Conservation (phyloP, 2,797 vertebrate species). For the Sebastes jordani region DNA sequence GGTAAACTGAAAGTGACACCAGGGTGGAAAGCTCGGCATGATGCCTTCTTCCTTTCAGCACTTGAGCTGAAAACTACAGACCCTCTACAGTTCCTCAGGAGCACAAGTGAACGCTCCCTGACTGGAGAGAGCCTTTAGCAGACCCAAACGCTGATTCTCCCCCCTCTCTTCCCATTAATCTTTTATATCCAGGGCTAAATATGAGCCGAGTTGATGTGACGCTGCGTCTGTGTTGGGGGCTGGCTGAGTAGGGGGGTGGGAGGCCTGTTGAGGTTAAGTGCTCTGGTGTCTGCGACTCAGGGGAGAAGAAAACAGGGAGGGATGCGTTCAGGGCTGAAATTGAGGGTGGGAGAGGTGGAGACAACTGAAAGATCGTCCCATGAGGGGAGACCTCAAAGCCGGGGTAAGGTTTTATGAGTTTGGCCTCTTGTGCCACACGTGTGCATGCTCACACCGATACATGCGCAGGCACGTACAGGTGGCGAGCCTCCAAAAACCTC, state of each 20-base stretch:
- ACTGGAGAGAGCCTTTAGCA: conserved; percentile 58
- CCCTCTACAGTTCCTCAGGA: conserved; percentile 51
- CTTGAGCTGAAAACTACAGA: conserved; percentile 59
- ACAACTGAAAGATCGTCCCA: conserved; percentile 60
- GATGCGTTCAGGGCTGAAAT: conserved; percentile 24
- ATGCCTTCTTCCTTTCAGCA: conserved; percentile 68
- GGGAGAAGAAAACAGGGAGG: conserved; percentile 50
- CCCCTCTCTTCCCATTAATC: conserved; percentile 71
- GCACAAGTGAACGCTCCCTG: conserved; percentile 44
- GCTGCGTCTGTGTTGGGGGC: conserved; percentile 67
- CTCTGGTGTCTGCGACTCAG: conserved; percentile 70
- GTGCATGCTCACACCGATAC: conserved; percentile 26
- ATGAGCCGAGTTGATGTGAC: conserved; percentile 78
- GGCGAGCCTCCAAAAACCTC: conserved; percentile 53
- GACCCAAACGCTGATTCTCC: conserved; percentile 39
- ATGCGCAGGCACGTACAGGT: conserved; percentile 61
- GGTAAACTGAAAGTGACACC: conserved; percentile 79
- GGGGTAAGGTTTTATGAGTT: conserved; percentile 64
- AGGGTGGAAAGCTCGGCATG: conserved; percentile 66
- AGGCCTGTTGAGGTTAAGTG: conserved; percentile 83
- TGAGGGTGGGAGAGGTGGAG: conserved; percentile 34
- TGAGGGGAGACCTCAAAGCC: conserved; percentile 64
- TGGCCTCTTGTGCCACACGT: conserved; percentile 48
- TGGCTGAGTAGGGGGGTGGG: conserved; percentile 46
- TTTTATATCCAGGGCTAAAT: conserved; percentile 79